A percentile compares a stretch with the other conserved stretches of the same genome.
Conservation (phyloP, 2,113 vertebrate species). For the Isichthys henryi region DNA sequence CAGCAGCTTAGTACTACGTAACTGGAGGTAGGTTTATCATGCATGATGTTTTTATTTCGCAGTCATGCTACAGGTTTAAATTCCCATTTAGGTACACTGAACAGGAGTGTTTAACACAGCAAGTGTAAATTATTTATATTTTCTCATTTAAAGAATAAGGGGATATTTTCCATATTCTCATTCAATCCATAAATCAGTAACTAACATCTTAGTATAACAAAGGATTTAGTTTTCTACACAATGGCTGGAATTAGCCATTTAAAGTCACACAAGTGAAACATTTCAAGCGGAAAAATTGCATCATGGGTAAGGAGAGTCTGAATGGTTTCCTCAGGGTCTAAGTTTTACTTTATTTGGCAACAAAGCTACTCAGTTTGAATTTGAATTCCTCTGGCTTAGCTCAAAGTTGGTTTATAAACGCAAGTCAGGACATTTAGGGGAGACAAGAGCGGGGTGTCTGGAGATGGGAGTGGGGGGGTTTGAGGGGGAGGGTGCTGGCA, state of each 20-base stretch:
- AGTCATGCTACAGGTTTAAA: neutral
- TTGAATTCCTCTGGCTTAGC: conserved; percentile 14
- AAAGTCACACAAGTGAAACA: conserved; percentile 5
- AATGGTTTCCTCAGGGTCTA: neutral
- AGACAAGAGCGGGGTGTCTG: neutral
- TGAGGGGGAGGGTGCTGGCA: neutral
- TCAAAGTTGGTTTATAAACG: conserved; percentile 15
- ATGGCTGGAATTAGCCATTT: conserved; percentile 4
- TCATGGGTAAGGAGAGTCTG: conserved; percentile 5
- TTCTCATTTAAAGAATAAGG: neutral
- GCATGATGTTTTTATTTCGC: neutral
- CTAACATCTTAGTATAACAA: neutral
- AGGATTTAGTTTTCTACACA: neutral
- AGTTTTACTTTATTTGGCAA: conserved; percentile 10
- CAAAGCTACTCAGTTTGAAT: conserved; percentile 1
- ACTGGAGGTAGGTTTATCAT: neutral
- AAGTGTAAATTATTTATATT: neutral
- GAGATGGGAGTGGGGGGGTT: neutral
- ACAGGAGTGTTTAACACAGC: neutral
- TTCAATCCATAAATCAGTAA: neutral
- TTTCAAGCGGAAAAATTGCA: conserved; percentile 6
- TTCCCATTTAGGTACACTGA: neutral
- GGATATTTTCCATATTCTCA: neutral
- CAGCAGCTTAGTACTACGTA: neutral
- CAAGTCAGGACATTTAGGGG: conserved; percentile 12